Evolutionary conservation across 1,140 invertebrate genomes (phyloP).

Genomic region (Plectrocnemia conspersa): DNA sequence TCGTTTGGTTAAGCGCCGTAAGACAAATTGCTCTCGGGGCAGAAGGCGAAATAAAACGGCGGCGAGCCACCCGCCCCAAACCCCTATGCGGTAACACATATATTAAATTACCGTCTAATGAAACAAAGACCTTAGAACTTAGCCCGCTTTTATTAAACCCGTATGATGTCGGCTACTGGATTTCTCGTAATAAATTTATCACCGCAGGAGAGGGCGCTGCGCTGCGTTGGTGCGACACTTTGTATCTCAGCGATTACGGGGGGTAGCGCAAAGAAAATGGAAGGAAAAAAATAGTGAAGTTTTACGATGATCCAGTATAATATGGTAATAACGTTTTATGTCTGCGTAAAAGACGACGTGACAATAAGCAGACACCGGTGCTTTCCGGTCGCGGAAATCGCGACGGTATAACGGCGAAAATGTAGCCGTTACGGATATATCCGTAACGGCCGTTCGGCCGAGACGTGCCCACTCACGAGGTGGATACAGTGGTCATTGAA

Average conservation of each 20-base stretch:
- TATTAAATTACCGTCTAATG: slow-evolving; percentile 35
- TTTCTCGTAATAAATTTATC: slow-evolving; percentile 35
- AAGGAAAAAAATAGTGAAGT: slow-evolving; percentile 27
- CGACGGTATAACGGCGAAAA: slow-evolving; percentile 22
- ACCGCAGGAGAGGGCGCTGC: slow-evolving; percentile 12
- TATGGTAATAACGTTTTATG: slow-evolving; percentile 37
- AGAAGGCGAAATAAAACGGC: slow-evolving; percentile 29
- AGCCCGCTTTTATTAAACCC: slow-evolving; percentile 35
- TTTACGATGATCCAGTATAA: slow-evolving; percentile 35
- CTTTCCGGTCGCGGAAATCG: slow-evolving; percentile 3
- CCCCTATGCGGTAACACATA: slow-evolving; percentile 29
- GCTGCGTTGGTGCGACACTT: slow-evolving; percentile 2
- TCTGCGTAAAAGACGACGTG: slow-evolving; percentile 30
- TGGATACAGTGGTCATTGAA: too few species aligned
- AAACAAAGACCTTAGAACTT: slow-evolving; percentile 29
- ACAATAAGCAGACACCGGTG: slow-evolving; percentile 33
- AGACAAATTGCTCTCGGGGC: slow-evolving; percentile 24
- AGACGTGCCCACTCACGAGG: background rate
- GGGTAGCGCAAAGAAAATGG: background rate
- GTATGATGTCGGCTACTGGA: slow-evolving; percentile 33
- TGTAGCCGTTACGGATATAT: background rate
- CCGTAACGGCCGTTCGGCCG: background rate
- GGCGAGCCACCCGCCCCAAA: slow-evolving; percentile 19
- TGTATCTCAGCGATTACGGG: slow-evolving; percentile 16
- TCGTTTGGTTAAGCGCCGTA: slow-evolving; percentile 7